These are phyloP conservation scores for Kryptopterus vitreolus DNA, from an alignment of 2,797 vertebrate species.

Conservation along the genomic window DNA sequence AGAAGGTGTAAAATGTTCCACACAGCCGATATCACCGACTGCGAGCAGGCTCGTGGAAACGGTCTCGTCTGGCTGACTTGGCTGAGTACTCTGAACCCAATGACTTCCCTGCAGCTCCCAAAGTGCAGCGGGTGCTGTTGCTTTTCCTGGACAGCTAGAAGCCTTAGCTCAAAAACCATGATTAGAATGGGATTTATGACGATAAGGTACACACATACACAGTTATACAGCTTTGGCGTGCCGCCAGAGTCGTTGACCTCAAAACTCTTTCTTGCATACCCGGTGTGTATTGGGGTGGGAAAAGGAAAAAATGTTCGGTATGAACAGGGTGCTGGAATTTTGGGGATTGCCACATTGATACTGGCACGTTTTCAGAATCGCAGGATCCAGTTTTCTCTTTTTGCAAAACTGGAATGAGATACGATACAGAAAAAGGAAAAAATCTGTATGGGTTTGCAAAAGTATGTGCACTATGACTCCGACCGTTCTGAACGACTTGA, in stretches of 20 bases:
- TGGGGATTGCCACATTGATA: neutral
- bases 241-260: neutral
- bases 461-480: neutral
- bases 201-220: neutral
- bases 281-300: neutral
- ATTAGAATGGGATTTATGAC: constrained; percentile 43
- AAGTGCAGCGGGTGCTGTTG: constrained; percentile 6
- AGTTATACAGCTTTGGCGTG: neutral
- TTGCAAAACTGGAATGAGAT: neutral
- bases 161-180: constrained; percentile 26
- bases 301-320: neutral
- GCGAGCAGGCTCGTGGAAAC: neutral
- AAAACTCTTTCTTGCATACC: constrained; percentile 25
- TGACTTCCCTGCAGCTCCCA: neutral
- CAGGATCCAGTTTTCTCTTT: neutral
- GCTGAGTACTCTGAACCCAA: constrained; percentile 8
- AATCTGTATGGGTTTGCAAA: neutral
- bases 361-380: neutral
- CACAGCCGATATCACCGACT: too few species aligned
- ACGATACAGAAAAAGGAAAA: neutral
- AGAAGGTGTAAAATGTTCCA: neutral
- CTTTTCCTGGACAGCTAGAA: constrained; percentile 30
- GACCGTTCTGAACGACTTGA: neutral
- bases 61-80: neutral
- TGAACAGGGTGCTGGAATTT: neutral